Evolutionary conservation across 1,140 invertebrate species (phyloP), one percentile per base, ranked within the genome.

Genomic region (Zaprionus capensis): DNA sequence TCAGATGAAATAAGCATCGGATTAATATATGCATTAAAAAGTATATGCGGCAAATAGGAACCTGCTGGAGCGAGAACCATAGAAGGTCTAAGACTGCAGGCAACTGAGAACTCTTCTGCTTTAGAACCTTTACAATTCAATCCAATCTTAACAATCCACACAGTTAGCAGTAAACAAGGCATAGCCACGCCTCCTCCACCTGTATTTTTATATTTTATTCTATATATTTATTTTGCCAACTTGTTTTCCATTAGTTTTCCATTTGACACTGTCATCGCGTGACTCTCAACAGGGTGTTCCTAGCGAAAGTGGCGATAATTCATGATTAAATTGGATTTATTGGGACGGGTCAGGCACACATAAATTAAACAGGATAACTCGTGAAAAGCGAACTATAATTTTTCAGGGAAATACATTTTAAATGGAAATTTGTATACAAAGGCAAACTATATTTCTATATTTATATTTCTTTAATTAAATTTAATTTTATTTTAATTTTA

Each of bases 21-120:
- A 83, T 87, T 87, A 87, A 88, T 86, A 83, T 88, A 83, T 87
- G 80, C 80, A 86, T 88, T 82, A 80, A 88, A 78, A 76, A 71
- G 64, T 58, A 63, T 57, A 75, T 69, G 55, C 41, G 64, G 49
- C 14, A 51, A 17, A 34, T 41, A 55, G 31, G 24, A 26, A 44
- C 9, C 34, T 34, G 7, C 26, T 17, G 22, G n/a, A 38, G n/a
- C 11, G 28, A 15, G 2, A 24, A 15, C 14, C 20, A 17, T 11
- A 28, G n/a, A 22, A 28, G n/a, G 24, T 12, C n/a, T 41, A 20
- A 44, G n/a, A 17, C 1, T 17, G 41, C 41, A 46, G 2, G 6
- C 15, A 31, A 9, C 41, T 41, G 51, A 36, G 14, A 71, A 56
- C 34, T 41, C 15, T n/a, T n/a, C 38, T n/a, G 15, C 5, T 15